Percentiles rank a stretch among this genome's conserved stretches.
These are phyloP conservation scores for Echinarachnius parma DNA, from an alignment of 53 echinoderm and acorn worm species.

Conservation along the genomic window DNA sequence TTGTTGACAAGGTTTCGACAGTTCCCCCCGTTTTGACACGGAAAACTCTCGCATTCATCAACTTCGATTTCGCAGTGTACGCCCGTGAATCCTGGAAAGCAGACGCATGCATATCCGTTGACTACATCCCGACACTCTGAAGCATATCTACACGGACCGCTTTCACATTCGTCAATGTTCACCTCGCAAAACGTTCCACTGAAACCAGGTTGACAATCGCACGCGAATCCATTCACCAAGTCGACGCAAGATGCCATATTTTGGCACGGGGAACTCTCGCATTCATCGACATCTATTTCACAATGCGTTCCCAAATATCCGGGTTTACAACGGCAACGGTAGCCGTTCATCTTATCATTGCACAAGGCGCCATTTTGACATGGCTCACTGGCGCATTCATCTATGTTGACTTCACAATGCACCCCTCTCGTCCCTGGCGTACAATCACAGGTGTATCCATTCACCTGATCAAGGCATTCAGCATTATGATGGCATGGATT, in stretches of 20 bases:
- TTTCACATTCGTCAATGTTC: conserved; percentile 68
- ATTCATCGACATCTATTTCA: conserved; percentile 62
- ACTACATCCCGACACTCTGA: conserved; percentile 27
- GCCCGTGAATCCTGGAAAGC: conserved; percentile 38
- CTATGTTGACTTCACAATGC: conserved; percentile 39
- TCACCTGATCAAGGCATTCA: conserved; percentile 19
- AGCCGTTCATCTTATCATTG: conserved; percentile 59
- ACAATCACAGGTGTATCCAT: conserved; percentile 51
- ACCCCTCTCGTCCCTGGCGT: conserved; percentile 14
- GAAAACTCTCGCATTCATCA: conserved; percentile 37
- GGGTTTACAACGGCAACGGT: conserved; percentile 47
- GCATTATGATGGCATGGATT: conserved; percentile 56
- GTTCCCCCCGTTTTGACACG: conserved; percentile 44
- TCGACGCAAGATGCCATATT: conserved; percentile 63
- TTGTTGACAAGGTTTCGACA: conserved; percentile 33
- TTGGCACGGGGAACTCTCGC: conserved; percentile 57
- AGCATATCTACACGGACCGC: conserved; percentile 32
- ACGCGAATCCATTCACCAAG: conserved; percentile 48
- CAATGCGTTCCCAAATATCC: conserved; percentile 64
- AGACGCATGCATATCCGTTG: conserved; percentile 28
- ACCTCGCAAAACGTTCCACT: conserved; percentile 48
- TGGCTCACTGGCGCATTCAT: conserved; percentile 66
- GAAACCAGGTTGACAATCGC: conserved; percentile 61
- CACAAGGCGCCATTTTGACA: conserved; percentile 64
- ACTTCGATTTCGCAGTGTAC: conserved; percentile 23